Conservation (phyloP, 2,888 invertebrate species). For the Phortica magna region DNA sequence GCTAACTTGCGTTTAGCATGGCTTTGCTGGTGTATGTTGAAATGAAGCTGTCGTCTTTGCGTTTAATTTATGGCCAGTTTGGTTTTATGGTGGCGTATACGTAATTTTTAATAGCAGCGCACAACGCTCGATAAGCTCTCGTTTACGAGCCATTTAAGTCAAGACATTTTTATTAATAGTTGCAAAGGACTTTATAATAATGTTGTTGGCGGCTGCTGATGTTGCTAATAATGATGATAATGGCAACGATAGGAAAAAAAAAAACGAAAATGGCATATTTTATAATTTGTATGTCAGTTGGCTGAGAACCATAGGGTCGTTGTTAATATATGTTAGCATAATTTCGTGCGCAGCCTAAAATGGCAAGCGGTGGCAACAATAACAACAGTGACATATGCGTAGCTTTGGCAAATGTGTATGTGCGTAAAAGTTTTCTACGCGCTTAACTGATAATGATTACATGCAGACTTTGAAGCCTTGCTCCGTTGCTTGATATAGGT, state of each 20-base stretch:
- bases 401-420: too few relatives aligned
- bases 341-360: neutral
- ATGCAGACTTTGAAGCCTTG: too few relatives aligned
- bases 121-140: neutral
- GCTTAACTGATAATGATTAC: too few relatives aligned
- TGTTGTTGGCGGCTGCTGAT: neutral
- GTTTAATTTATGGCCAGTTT: conserved; percentile 43
- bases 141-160: neutral
- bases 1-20: too few relatives aligned
- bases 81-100: neutral
- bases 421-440: too few relatives aligned
- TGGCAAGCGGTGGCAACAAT: neutral
- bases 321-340: neutral
- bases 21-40: too few relatives aligned
- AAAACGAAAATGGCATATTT: neutral
- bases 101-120: neutral
- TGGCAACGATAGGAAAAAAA: neutral
- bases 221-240: conserved; percentile 6
- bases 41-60: conserved; percentile 33
- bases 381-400: neutral
- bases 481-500: too few relatives aligned
- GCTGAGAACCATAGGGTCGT: neutral
- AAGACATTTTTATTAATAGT: neutral
- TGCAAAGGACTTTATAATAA: neutral
- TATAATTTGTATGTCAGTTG: neutral